phyloP scores from a whole-genome alignment of 1,140 invertebrate genomes.

The Sinonovacula constricta region DNA sequence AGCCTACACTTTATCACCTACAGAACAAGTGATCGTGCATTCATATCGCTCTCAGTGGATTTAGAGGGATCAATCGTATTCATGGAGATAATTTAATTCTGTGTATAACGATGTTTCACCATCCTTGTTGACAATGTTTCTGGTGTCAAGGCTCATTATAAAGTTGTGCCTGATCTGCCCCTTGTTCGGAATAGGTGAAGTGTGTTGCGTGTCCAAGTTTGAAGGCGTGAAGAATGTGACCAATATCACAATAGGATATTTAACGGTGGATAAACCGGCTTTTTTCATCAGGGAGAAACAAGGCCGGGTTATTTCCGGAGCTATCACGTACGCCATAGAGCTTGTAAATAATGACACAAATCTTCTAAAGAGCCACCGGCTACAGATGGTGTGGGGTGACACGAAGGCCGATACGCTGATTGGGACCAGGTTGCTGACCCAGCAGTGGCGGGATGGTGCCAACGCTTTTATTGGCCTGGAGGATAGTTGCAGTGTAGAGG shows the following conservation, averaged over 20 bases:
- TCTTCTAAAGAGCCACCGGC: slow-evolving; percentile 87
- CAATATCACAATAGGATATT: slow-evolving; percentile 65
- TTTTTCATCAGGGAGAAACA: slow-evolving; percentile 56
- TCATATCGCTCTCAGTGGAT: no score
- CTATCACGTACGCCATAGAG: slow-evolving; percentile 87
- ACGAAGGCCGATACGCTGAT: slow-evolving; percentile 64
- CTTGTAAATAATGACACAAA: slow-evolving; percentile 86
- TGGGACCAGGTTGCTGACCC: slow-evolving; percentile 56
- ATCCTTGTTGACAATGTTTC: no score
- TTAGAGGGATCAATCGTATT: no score
- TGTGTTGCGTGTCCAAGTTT: no score
- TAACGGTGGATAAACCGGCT: slow-evolving; percentile 61
- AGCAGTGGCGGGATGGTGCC: slow-evolving; percentile 85
- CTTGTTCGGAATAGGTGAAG: no score
- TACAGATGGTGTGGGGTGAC: slow-evolving; percentile 79
- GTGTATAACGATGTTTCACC: no score
- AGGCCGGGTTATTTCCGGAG: slow-evolving; percentile 81
- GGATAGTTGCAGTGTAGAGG: slow-evolving; percentile 94
- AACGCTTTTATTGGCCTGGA: slow-evolving; percentile 97
- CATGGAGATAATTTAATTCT: no score
- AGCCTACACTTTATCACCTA: no score
- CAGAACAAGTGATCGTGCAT: no score
- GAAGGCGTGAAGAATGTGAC: slow-evolving; percentile 33
- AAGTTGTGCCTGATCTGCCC: no score
- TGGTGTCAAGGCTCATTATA: no score